Evolutionary conservation across 2,113 vertebrate genomes (phyloP).

Genomic region (Vulpes ferrilata): DNA sequence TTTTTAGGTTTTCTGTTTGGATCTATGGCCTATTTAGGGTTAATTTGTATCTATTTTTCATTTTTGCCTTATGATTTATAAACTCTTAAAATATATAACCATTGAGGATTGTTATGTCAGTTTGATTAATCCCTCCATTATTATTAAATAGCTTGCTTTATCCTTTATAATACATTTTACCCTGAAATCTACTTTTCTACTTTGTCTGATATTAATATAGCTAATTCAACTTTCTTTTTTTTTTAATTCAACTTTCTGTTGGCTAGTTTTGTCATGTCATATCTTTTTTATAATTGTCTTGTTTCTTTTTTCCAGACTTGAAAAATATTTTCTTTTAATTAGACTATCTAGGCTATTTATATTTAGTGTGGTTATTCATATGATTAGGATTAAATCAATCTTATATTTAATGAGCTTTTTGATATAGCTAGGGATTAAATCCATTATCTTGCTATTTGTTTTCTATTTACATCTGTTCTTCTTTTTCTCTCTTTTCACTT

Average conservation of each 20-base stretch:
- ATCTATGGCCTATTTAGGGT: not conserved
- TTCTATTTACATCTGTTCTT: not conserved
- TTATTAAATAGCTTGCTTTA: not conserved
- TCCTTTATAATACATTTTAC: not conserved
- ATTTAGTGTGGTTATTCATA: not conserved
- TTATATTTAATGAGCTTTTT: not conserved
- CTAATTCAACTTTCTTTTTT: not conserved
- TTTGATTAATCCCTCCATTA: not conserved
- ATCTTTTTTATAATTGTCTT: not conserved
- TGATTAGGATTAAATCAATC: not conserved
- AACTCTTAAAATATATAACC: not conserved
- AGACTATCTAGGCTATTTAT: not conserved
- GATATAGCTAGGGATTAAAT: not conserved
- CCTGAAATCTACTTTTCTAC: not conserved
- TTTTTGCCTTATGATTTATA: conserved; percentile 2
- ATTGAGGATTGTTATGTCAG: not conserved
- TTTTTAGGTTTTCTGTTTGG: not conserved
- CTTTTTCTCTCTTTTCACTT: not conserved
- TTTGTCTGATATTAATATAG: not conserved
- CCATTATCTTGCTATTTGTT: not conserved
- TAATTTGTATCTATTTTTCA: not conserved
- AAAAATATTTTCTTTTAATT: not conserved
- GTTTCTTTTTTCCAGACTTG: not conserved
- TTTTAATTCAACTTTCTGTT: not conserved
- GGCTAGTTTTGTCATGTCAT: not conserved